Base-by-base conservation (phyloP, 2,888 invertebrate species). In the Rhodophaea formosa region DNA sequence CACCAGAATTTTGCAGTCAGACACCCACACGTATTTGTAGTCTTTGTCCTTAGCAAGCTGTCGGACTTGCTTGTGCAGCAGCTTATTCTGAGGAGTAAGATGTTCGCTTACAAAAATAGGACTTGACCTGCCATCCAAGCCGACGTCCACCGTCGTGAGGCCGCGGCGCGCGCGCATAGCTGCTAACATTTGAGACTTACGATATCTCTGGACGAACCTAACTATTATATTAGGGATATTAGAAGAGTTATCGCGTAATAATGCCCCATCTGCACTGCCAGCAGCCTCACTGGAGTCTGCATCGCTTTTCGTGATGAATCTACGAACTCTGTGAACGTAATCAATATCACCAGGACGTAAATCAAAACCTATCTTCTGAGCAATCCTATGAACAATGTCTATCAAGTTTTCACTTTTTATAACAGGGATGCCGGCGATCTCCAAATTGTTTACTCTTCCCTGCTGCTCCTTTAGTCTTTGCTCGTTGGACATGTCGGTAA, bases 391-490 rank as follows among this genome's bases (percentile, higher is more conserved):
- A 7, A 59, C 8, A 7, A 62, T 57, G 23, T 15, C 52, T 0
- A 17, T 14, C 6, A 59, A 23, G 35, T 62, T 60, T 53, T 60
- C 62, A 6, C 59, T 54, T 16, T 57, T 62, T 5, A 10, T 39
- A 7, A 44, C 2, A 8, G 62, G 62, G 12, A 62, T 15, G n/a
- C n/a, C n/a, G n/a, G n/a, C n/a, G n/a, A n/a, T n/a, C n/a, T n/a
- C n/a, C n/a, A n/a, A n/a, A n/a, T 0, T 59, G 44, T 60, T 60
- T 42, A 54, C 42, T 7, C 62, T 29, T 5, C 54, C 51, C 10
- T 43, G 57, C 30, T 59, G 60, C 15, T 62, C 57, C 10, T 44
- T 51, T 3, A 44, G 8, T 17, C 30, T 12, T 0, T 51, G 45
- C 39, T 57, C 51, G 15, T 29, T 51, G 16, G 57, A 23, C 3